A percentile compares a stretch with the other conserved stretches of the same genome.
Conservation (phyloP, 2,113 vertebrate species). For the Pipra filicauda region DNA sequence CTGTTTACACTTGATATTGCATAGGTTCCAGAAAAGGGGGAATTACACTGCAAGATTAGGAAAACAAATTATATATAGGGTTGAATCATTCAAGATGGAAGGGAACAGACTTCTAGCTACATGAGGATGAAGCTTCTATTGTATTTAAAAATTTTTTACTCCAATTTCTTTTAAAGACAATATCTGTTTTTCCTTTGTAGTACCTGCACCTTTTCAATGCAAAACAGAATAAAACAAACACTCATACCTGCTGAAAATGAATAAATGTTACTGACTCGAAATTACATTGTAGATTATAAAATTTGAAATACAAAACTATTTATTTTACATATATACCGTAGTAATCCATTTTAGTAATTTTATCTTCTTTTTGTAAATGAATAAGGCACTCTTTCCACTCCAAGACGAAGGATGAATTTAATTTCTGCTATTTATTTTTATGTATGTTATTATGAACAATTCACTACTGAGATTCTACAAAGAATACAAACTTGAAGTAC, state of each 20-base stretch:
- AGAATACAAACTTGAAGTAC: neutral
- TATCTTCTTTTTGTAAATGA: neutral
- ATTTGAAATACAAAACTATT: neutral
- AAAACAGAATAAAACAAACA: neutral
- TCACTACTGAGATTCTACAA: neutral
- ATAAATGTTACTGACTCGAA: neutral
- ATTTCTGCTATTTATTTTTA: neutral
- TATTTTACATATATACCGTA: neutral
- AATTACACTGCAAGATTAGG: neutral
- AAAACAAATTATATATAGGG: constrained; percentile 34
- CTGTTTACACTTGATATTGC: constrained; percentile 40
- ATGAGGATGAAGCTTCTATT: neutral
- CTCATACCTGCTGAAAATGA: neutral
- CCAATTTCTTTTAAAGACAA: neutral
- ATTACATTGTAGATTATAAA: neutral
- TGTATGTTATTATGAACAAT: neutral
- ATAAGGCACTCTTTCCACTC: neutral
- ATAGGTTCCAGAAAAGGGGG: constrained; percentile 41
- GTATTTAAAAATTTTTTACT: neutral
- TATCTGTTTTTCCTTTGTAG: neutral
- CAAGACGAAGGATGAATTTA: neutral
- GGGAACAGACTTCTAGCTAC: neutral
- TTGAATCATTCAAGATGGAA: constrained; percentile 11
- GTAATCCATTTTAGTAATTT: neutral
- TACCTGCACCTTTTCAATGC: neutral